Conservation (phyloP, 2,113 vertebrate species). For the Phrynocephalus versicolor region DNA sequence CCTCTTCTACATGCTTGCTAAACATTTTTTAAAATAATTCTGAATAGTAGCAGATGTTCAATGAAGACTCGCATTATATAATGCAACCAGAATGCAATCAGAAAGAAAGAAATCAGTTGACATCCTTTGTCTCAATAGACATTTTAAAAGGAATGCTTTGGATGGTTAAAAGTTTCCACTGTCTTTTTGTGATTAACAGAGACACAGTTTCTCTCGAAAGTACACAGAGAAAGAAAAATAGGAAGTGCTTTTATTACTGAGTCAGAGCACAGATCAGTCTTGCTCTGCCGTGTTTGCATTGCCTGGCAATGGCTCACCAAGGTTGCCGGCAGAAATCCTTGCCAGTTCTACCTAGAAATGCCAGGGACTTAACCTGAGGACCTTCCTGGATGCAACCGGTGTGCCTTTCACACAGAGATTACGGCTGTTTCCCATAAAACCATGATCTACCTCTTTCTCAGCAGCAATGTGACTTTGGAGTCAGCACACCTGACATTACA, state of each 20-base stretch:
- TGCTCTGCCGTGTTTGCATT: background rate
- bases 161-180: background rate
- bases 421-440: background rate
- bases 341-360: background rate
- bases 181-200: background rate
- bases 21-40: conserved; percentile 26
- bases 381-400: background rate
- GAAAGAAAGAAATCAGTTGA: conserved; percentile 27
- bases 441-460: background rate
- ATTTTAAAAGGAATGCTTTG: background rate
- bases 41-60: conserved; percentile 29
- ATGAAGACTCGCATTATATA: background rate
- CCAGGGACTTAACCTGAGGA: background rate
- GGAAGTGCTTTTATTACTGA: background rate
- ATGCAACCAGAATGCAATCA: conserved; percentile 22
- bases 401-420: background rate
- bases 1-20: background rate
- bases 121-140: conserved; percentile 3
- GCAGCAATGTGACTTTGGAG: background rate
- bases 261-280: background rate
- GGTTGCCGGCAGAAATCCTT: background rate
- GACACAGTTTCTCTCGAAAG: background rate
- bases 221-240: background rate
- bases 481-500: background rate
- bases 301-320: too few relatives aligned